Evolutionary conservation across 2,888 invertebrate species (phyloP), one percentile per base, ranked within the genome.

Genomic region (Acleris cristana): DNA sequence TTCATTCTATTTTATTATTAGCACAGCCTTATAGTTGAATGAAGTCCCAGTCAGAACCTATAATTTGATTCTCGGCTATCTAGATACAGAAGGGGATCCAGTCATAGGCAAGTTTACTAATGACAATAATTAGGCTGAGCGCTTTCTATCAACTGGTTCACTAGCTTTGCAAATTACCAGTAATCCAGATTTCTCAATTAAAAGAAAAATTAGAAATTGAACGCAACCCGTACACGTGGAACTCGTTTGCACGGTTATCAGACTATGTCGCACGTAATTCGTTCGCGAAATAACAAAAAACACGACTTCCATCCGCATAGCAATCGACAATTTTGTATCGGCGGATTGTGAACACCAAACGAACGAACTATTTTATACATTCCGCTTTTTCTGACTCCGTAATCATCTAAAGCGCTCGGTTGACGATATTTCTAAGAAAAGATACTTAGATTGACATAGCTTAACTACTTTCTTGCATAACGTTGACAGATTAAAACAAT

Each of bases 241-340:
- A 77, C 81, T 76, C 82, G 82, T 87, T 86, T 85, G 79, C 85
- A 81, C 78, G 79, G 86, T 89, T 86, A 91, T 85, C 85, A 88
- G 89, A 90, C 77, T 91, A 91, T 84, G 86, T 87, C 89, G 84
- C 81, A 84, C 85, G 62, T 88, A 85, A 90, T 87, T 40, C 79
- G 77, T 77, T 81, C 80, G 77, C 74, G 72, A 74, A 73, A 75
- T 75, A 77, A 85, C 82, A 86, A 85, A 85, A 84, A 78, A 76
- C 67, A 69, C 76, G 76, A 80, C 79, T 84, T 86, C 80, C 81
- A 83, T 83, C 84, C 84, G 85, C 84, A 82, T 83, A 79, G 76
- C 77, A 76, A 73, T 72, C 71, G 74, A 73, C 64, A 69, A 71
- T 66, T 66, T 69, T 51, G 55, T 69, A 62, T 66, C 58, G 63